Conservation (phyloP, 2,113 vertebrate genomes). For the Plectropomus leopardus region DNA sequence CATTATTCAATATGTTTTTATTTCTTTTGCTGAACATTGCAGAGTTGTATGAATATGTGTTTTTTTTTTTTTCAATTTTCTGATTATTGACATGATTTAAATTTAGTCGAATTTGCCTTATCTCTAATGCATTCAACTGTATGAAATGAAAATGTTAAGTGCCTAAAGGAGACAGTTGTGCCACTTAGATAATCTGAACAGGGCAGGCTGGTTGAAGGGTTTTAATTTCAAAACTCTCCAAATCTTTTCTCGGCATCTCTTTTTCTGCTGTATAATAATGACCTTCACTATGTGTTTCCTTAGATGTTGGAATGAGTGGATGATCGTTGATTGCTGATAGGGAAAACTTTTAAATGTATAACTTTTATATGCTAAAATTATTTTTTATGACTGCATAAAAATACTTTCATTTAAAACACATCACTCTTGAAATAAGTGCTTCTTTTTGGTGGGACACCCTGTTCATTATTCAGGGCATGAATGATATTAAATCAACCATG, state of each 20-base stretch:
- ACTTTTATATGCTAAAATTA: conserved; percentile 54
- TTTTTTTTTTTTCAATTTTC: conserved; percentile 3
- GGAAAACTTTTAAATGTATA: conserved; percentile 40
- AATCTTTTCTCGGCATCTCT: conserved; percentile 5
- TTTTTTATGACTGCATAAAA: conserved; percentile 63
- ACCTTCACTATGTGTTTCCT: conserved; percentile 19
- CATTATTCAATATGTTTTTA: conserved; percentile 13
- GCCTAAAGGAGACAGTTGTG: conserved; percentile 12
- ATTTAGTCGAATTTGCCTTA: conserved; percentile 17
- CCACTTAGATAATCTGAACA: conserved; percentile 11
- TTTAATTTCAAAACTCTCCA: conserved; percentile 38
- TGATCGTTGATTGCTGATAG: conserved; percentile 47
- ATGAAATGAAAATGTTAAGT: conserved; percentile 35
- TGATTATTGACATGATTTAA: conserved; percentile 40
- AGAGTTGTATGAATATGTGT: conserved; percentile 16
- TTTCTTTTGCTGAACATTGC: not conserved
- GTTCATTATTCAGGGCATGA: not conserved
- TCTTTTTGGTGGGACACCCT: conserved; percentile 4
- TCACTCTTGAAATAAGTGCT: not conserved
- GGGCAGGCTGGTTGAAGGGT: conserved; percentile 2
- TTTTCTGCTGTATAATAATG: conserved; percentile 33
- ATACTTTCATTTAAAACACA: conserved; percentile 22
- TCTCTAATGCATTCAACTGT: conserved; percentile 27
- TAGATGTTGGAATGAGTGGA: conserved; percentile 41
- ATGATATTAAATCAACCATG: not conserved